Evolutionary conservation across 1,140 invertebrate species (phyloP), one percentile per base, ranked within the genome.

Genomic region (Lepidurus couesii): DNA sequence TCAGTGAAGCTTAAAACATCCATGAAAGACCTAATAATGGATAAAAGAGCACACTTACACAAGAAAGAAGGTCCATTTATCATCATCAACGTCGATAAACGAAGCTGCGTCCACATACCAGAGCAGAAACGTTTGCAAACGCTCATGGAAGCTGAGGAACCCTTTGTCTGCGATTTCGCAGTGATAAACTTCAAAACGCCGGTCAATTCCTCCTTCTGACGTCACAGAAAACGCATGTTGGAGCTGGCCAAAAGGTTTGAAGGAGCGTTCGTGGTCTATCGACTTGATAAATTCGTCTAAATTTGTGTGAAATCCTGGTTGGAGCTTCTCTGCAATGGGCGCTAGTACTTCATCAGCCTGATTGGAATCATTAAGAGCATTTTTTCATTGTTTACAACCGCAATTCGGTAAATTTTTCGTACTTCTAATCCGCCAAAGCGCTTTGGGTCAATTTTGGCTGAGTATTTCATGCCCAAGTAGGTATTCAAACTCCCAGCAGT

Each of bases 61-160:
- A 75, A 96, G 89, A 85, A 95, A 98, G 84, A 94, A 96, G 53
- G 89, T 89, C 96, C 97, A 99, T 80, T 92, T 90, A 42, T 93
- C 90, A 87, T 99, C 97, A 85, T 96, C 93, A 4, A 92, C 88
- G 86, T 98, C 96, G 82, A 98, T 94, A 83, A 93, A 98, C 74
- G 90, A 93, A 11, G 93, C 93, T 7, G 94, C 96, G 88, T 98
- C 97, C 82, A 99, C 94, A 84, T 92, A 99, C 92, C 95, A 99
- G 77, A 98, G 84, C 11, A 98, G 86, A 83, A 98, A 96, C 7
- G 94, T 95, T 86, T 98, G 95, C 78, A 98, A 86, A 79, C 92
- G 88, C 81, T 91, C 86, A 84, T 97, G 94, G 84, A 92, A 98
- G 16, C 90, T 87, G 42, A 89, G 83, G 83, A 97, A 98, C 13